Evolutionary conservation across 2,888 invertebrate species (phyloP).

Genomic region (Oscheius sp.): DNA sequence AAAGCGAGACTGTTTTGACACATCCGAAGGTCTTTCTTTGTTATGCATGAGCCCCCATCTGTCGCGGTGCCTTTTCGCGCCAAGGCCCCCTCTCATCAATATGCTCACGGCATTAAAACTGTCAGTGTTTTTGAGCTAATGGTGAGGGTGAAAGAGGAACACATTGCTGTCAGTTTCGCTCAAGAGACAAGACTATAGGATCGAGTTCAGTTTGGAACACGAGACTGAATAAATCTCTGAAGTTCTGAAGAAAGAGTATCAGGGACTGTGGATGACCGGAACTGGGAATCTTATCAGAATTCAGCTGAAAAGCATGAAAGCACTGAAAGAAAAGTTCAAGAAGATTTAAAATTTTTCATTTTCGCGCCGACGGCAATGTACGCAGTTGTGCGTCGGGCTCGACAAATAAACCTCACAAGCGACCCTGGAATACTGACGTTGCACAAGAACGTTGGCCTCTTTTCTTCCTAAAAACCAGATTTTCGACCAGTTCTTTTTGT

Average conservation of each 20-base stretch:
- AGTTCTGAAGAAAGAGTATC: too few relatives aligned
- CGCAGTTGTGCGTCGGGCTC: neutral
- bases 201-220: too few relatives aligned
- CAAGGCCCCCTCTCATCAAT: constrained; percentile 36
- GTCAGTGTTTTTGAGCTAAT: constrained; percentile 4
- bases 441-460: constrained; percentile 9
- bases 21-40: constrained; percentile 31
- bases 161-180: too few relatives aligned
- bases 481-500: constrained; percentile 1
- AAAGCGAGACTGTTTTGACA: constrained; percentile 9
- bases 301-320: neutral
- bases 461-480: neutral
- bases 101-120: constrained; percentile 34
- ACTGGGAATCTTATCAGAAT: too few relatives aligned
- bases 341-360: constrained; percentile 4
- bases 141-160: too few relatives aligned
- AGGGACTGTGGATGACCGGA: too few relatives aligned
- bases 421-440: constrained; percentile 24
- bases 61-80: constrained; percentile 35
- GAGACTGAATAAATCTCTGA: too few relatives aligned
- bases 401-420: neutral
- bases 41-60: constrained; percentile 17
- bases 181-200: too few relatives aligned
- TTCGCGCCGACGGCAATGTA: neutral
- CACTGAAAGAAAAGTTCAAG: neutral